Evolutionary conservation across 2,113 vertebrate species (phyloP).

Genomic region (Mesocricetus auratus): DNA sequence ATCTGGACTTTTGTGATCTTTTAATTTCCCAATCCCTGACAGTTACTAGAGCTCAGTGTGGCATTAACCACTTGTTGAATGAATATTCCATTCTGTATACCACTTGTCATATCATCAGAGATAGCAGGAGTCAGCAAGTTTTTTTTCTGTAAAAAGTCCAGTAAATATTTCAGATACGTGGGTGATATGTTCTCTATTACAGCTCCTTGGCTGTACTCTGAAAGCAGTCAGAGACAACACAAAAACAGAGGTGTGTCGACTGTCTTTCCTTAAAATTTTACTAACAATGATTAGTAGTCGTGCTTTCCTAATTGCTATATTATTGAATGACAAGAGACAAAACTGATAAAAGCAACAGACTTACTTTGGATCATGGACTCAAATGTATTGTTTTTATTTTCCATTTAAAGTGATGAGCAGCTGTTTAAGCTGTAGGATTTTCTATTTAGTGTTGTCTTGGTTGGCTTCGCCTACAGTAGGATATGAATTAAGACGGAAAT

Average conservation of each 20-base stretch:
- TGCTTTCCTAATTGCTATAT: background rate
- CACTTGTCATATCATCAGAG: conserved; percentile 53
- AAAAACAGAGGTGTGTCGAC: background rate
- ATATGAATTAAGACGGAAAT: conserved; percentile 16
- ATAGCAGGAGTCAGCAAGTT: background rate
- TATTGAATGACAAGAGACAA: conserved; percentile 15
- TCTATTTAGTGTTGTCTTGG: background rate
- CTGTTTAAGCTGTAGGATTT: conserved; percentile 39
- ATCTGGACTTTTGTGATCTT: conserved; percentile 35
- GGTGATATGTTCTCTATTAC: background rate
- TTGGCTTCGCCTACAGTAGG: background rate
- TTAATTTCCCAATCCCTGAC: conserved; percentile 45
- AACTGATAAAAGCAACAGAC: conserved; percentile 25
- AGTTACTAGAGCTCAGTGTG: conserved; percentile 56
- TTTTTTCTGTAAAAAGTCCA: background rate
- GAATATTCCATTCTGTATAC: background rate
- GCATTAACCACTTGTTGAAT: conserved; percentile 14
- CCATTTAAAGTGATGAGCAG: conserved; percentile 28
- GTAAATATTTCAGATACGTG: conserved; percentile 7
- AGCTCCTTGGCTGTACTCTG: background rate
- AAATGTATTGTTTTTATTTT: conserved; percentile 23
- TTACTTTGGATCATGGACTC: background rate
- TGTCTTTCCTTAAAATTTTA: conserved; percentile 24
- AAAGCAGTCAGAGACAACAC: background rate
- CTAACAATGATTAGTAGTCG: background rate